Base-by-base conservation (phyloP, 2,113 vertebrate species). In the Pomatorhinus ruficollis region DNA sequence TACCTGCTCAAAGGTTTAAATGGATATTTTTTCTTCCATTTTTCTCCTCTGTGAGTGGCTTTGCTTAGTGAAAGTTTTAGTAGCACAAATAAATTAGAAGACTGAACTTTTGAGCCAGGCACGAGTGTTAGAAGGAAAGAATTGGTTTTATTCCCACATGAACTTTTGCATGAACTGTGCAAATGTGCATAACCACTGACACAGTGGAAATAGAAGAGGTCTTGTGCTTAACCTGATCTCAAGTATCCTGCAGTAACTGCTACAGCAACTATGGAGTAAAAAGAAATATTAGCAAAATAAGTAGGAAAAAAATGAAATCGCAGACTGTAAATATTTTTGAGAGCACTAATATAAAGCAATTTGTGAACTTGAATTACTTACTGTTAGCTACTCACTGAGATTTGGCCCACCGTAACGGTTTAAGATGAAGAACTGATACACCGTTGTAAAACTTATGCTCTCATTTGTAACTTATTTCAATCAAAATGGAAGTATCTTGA, bases 251-350 rank as follows among this genome's bases (percentile, higher is more conserved):
- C 39, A 79, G 49, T 72, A 57, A 23, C 45, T 83, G 39, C 44
- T 74, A 63, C 17, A 47, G 40, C 53, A 83, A 42, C 40, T 64
- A 5, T 1, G 3, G 8, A 37, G 16, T 83, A 70, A 76, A 77
- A 88, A 70, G 22, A 66, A 93, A 63, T 77, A 85, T 33, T 82
- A 63, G 35, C 28, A 68, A 91, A 91, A 65, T 57, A 82, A 54
- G 21, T 42, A 45, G 50, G 6, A 28, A 40, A 47, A 44, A 83
- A 42, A 44, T 6, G 50, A 77, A 95, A 59, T 70, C 44, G 13
- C 19, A 59, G 15, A 60, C 25, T 50, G 42, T 42, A 70, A 77
- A 33, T 76, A 30, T 56, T 79, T 86, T 87, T 85, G 60, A 81
- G 31, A 68, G 17, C 35, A 77, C 50, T 80, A 83, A 54, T 33